Percentiles rank a stretch among this genome's conserved stretches.
These are phyloP conservation scores for Drosophila nebulosa DNA, from an alignment of 1,140 invertebrate species.

Conservation along the genomic window DNA sequence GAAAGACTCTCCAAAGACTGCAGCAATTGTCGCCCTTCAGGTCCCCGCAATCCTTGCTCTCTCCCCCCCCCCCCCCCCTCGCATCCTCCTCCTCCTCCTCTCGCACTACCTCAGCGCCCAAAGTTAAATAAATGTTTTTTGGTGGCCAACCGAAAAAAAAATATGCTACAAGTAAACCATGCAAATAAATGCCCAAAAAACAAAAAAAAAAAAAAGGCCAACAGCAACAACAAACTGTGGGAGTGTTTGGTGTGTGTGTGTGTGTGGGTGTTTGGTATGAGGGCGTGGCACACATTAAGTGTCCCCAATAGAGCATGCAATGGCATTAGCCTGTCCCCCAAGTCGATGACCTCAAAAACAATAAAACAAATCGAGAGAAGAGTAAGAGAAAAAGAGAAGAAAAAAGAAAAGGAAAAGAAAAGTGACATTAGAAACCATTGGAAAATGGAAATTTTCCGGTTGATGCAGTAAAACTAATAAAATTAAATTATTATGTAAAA, in stretches of 20 bases:
- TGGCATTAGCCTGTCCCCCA: conserved; percentile 27
- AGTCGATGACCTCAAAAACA: conserved; percentile 22
- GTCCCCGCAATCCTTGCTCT: conserved; percentile 11
- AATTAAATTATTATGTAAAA: conserved; percentile 78
- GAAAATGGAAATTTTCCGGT: conserved; percentile 37
- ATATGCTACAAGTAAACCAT: conserved; percentile 69
- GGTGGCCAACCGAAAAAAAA: conserved; percentile 29
- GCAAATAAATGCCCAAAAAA: conserved; percentile 60
- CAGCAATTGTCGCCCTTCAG: conserved; percentile 51
- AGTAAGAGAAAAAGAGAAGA: conserved; percentile 8
- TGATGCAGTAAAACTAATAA: conserved; percentile 76
- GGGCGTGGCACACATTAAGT: conserved; percentile 60
- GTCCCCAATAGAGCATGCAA: conserved; percentile 61
- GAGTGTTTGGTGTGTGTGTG: conserved; percentile 15
- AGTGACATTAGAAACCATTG: conserved; percentile 44
- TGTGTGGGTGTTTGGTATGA: conserved; percentile 12
- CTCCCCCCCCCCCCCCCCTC: not conserved
- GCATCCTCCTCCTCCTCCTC: too few relatives aligned
- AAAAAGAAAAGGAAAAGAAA: not conserved
- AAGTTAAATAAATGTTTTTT: conserved; percentile 52
- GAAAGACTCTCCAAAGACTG: conserved; percentile 68
- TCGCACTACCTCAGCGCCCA: not conserved
- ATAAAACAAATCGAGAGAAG: not conserved
- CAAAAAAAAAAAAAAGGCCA: conserved; percentile 33
- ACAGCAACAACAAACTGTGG: conserved; percentile 28